Base-by-base conservation (phyloP, 92 coral and sea anemone species). In the Siderastrea radians region DNA sequence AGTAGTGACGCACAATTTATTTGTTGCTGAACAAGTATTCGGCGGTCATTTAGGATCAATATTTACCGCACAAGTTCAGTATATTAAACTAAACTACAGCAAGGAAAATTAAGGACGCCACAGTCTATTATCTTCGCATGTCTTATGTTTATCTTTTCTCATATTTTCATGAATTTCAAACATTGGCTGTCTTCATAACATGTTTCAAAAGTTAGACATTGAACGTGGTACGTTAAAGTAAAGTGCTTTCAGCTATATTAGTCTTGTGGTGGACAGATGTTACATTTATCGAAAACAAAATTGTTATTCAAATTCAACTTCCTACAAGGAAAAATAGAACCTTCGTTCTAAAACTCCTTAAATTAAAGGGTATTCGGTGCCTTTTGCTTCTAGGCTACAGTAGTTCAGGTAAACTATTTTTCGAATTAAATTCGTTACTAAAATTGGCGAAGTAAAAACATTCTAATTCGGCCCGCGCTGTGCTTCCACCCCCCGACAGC, bases 301-400 rank as follows among this genome's bases (percentile, higher is more conserved):
- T 78, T 78, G 70, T 60, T 78, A 78, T 78, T 78, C 82, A 78
- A 60, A 78, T 60, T 78, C 11, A 48, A 47, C 69, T 61, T 78
- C 83, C 72, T 48, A 5, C 83, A 19, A 63, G 17, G 17, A 45
- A 71, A 71, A 48, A 48, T 3, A 46, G 16, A 1, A 45, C 75
- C 49, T 71, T 15, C 19, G 9, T 5, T 3, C 16, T 61, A 3
- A 61, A n/a, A 14, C 4, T 53, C 57, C 2, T 67, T 4, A 8
- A 5, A 3, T 12, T 63, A 17, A 63, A 43, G 68, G 3, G 8
- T 15, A 63, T 63, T 16, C 6, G 5, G 2, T 16, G 68, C n/a
- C 5, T 12, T 63, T 4, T 6, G 38, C 6, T 4, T 63, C 68
- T 4, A 63, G 43, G 3, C 43, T 15, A 15, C 4, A 63, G 15